phyloP scores from a whole-genome alignment of 2,113 vertebrate species.

The Bucco capensis region DNA sequence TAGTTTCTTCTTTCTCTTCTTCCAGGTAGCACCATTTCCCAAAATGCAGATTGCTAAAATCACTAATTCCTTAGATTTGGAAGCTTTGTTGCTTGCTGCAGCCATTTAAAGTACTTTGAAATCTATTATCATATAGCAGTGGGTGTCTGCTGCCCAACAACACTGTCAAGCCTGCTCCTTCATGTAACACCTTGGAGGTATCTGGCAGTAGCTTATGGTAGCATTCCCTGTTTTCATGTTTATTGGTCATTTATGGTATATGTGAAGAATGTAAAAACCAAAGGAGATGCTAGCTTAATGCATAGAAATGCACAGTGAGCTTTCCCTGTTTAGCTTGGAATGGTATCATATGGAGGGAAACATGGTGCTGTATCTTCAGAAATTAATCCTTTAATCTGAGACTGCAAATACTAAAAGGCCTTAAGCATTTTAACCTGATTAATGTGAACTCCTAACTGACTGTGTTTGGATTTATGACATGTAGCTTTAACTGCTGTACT shows the following conservation, averaged over 20 bases:
- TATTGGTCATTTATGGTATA: background rate
- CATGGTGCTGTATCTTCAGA: background rate
- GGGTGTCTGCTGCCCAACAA: background rate
- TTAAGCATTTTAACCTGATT: background rate
- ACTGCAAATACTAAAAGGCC: background rate
- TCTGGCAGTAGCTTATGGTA: background rate
- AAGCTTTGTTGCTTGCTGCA: background rate
- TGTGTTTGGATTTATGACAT: background rate
- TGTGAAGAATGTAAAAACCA: background rate
- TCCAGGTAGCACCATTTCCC: background rate
- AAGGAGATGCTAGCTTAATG: background rate
- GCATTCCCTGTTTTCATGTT: background rate
- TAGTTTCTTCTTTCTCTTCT: background rate
- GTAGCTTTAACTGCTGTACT: background rate
- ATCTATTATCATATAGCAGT: background rate
- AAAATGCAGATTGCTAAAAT: background rate
- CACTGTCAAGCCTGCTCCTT: background rate
- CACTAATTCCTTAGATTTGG: background rate
- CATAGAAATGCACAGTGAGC: background rate
- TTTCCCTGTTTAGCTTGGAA: background rate
- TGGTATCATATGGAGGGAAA: background rate
- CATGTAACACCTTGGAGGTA: background rate
- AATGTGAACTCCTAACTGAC: background rate
- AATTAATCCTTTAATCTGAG: slow-evolving; percentile 1
- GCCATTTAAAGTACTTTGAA: background rate